These are phyloP conservation scores for Cryptomyrus ogoouensis DNA, from an alignment of 2,113 vertebrate genomes.

Conservation along the genomic window DNA sequence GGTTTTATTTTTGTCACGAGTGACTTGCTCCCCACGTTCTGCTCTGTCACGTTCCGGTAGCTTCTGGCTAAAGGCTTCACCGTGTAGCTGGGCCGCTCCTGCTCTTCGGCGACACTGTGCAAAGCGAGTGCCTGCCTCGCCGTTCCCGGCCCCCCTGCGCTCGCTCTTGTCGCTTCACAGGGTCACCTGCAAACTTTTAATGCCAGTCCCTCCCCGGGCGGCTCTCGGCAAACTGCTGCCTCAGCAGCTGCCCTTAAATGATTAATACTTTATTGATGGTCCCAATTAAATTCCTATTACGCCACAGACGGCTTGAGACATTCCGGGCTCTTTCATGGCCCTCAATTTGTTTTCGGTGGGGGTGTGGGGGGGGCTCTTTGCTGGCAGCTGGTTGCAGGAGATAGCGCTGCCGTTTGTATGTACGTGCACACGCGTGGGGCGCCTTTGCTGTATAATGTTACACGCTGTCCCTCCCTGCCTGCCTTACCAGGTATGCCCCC, in stretches of 20 bases:
- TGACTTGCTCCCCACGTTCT: neutral
- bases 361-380: constrained; percentile 41
- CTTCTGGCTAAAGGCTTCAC: neutral
- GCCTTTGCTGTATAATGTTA: neutral
- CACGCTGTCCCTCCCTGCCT: neutral
- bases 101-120: neutral
- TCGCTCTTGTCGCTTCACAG: constrained; percentile 39
- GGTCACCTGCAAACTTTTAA: constrained; percentile 57
- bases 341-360: constrained; percentile 45
- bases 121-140: neutral
- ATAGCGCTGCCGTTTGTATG: constrained; percentile 39
- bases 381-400: constrained; percentile 62
- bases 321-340: constrained; percentile 61
- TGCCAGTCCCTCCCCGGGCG: constrained; percentile 46
- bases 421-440: neutral
- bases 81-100: neutral
- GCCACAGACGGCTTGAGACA: constrained; percentile 60
- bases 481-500: neutral
- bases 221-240: constrained; percentile 62
- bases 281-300: constrained; percentile 75
- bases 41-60: neutral
- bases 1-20: constrained; percentile 56
- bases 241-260: constrained; percentile 74
- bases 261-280: constrained; percentile 77
- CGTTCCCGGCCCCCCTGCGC: constrained; percentile 21